A percentile compares a stretch with the other conserved stretches of the same genome.
These are phyloP conservation scores for Thelaira solivaga DNA, from an alignment of 2,888 invertebrate species.

Conservation along the genomic window DNA sequence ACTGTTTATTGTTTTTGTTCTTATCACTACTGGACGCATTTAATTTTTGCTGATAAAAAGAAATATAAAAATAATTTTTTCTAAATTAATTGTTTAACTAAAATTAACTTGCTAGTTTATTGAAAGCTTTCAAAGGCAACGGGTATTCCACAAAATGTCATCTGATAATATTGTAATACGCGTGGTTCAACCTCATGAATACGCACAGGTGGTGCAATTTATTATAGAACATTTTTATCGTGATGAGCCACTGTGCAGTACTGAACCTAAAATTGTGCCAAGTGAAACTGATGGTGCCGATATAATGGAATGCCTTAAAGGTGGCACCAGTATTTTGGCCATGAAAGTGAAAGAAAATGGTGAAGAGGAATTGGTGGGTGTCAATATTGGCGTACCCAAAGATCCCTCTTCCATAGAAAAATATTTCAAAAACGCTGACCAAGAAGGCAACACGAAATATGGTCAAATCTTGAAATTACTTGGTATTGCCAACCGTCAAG, in stretches of 20 bases:
- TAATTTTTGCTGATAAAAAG: background rate
- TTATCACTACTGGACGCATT: background rate
- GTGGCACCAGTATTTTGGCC: constrained; percentile 37
- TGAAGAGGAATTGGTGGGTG: constrained; percentile 35
- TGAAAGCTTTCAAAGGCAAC: too few relatives aligned
- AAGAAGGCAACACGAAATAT: constrained; percentile 38
- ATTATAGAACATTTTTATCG: constrained; percentile 41
- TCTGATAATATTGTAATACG: constrained; percentile 33
- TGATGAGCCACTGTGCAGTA: constrained; percentile 44
- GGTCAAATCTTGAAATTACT: constrained; percentile 39
- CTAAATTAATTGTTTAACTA: background rate
- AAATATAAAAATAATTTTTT: background rate
- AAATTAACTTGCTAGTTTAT: too few relatives aligned
- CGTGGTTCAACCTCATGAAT: constrained; percentile 36
- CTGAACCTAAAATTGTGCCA: constrained; percentile 33
- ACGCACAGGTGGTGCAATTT: constrained; percentile 34
- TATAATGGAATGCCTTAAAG: constrained; percentile 32
- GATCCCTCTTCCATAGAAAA: constrained; percentile 26
- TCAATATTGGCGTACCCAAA: constrained; percentile 32
- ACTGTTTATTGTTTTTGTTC: background rate
- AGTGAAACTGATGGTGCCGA: constrained; percentile 7
- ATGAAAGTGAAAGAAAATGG: constrained; percentile 13
- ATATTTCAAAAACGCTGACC: constrained; percentile 10
- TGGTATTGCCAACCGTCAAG: constrained; percentile 22
- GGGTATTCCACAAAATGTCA: constrained; percentile 1